phyloP scores from a whole-genome alignment of 2,888 invertebrate genomes.

The Epistrophella euchroma region DNA sequence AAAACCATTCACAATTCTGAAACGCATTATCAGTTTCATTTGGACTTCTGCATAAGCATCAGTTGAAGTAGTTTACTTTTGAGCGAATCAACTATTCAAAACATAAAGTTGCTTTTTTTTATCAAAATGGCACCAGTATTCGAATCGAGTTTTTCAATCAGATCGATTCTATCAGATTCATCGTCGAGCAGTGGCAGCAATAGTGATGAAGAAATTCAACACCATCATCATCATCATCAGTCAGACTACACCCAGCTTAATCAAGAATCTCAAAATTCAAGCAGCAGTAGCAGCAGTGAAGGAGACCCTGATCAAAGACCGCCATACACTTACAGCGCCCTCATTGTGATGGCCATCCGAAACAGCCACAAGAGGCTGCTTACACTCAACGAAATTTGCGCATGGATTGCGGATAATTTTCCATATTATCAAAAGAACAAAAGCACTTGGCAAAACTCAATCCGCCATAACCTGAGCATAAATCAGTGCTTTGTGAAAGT shows the following conservation, averaged over 20 bases:
- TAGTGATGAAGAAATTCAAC: constrained; percentile 34
- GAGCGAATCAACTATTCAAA: neutral
- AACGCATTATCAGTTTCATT: constrained; percentile 7
- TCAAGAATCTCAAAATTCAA: constrained; percentile 18
- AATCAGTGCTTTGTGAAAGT: constrained; percentile 98
- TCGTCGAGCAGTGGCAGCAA: constrained; percentile 28
- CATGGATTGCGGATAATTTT: constrained; percentile 98
- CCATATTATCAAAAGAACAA: constrained; percentile 98
- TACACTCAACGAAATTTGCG: constrained; percentile 97
- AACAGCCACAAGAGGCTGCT: constrained; percentile 95
- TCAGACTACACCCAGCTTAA: constrained; percentile 6
- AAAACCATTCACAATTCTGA: constrained; percentile 4
- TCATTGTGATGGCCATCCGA: constrained; percentile 99
- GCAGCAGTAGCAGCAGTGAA: constrained; percentile 25
- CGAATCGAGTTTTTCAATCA: constrained; percentile 52
- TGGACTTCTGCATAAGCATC: neutral
- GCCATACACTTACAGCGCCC: constrained; percentile 97
- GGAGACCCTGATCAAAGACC: constrained; percentile 84
- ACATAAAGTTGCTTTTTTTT: neutral
- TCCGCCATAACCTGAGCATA: constrained; percentile 85
- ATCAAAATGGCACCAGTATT: constrained; percentile 52
- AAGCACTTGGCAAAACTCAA: constrained; percentile 99
- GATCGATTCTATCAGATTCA: constrained; percentile 49
- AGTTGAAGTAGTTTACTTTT: neutral
- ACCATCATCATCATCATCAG: constrained; percentile 4